A percentile compares a stretch with the other conserved stretches of the same genome.
These are phyloP conservation scores for Nerophis lumbriciformis DNA, from an alignment of 2,113 vertebrate genomes.

Conservation along the genomic window DNA sequence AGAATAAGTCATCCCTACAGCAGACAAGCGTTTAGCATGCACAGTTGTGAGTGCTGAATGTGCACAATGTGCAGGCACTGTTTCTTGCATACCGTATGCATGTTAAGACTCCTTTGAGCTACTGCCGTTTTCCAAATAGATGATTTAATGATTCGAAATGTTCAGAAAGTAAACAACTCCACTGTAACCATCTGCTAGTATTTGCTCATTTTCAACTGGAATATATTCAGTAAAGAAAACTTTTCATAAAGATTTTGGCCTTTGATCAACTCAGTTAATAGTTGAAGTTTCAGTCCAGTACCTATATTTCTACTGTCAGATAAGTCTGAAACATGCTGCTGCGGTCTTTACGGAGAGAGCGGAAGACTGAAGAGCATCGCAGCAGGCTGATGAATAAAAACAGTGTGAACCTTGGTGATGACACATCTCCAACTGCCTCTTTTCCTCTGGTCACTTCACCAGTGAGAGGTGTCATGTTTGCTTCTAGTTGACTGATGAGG, in stretches of 20 bases:
- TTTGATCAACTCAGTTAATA: slow-evolving; percentile 10
- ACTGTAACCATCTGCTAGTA: slow-evolving; percentile 7
- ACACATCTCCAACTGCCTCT: slow-evolving; percentile 21
- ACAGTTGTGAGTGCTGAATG: neutral
- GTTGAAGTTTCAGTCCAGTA: neutral
- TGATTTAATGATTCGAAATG: slow-evolving; percentile 5
- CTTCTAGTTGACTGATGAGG: slow-evolving; percentile 21
- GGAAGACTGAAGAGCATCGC: slow-evolving; percentile 19
- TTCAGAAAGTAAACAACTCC: neutral
- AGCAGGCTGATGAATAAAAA: slow-evolving; percentile 26
- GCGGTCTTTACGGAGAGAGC: slow-evolving; percentile 36
- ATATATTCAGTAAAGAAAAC: neutral
- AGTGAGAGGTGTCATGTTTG: slow-evolving; percentile 19
- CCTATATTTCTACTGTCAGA: slow-evolving; percentile 1
- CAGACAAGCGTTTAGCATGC: neutral
- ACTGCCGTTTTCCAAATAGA: neutral
- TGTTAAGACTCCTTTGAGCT: neutral
- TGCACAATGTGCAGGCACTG: neutral
- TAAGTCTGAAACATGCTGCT: slow-evolving; percentile 1
- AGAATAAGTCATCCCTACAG: neutral
- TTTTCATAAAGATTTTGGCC: slow-evolving; percentile 1
- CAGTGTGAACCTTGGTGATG: slow-evolving; percentile 21
- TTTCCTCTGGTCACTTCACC: slow-evolving; percentile 13
- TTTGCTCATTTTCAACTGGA: neutral
- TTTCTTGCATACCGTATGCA: neutral